Conservation (phyloP, 2,888 invertebrate species). For the Eilema caniola region DNA sequence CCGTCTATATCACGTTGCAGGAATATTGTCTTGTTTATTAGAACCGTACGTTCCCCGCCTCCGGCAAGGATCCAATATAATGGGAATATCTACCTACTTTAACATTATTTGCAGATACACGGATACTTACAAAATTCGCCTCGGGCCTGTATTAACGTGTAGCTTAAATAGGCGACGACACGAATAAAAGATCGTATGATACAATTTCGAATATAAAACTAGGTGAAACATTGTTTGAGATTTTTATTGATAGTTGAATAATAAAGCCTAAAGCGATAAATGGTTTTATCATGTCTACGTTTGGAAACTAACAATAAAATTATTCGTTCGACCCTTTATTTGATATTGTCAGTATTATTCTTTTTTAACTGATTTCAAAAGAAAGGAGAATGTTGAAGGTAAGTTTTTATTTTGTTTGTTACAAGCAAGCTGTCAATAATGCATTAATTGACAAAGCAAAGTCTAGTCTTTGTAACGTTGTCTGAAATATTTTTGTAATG, state of each 20-base stretch:
- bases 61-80: constrained; percentile 84
- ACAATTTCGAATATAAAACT: constrained; percentile 50
- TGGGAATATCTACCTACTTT: constrained; percentile 81
- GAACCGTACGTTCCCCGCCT: constrained; percentile 79
- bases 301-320: constrained; percentile 47
- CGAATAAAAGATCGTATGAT: constrained; percentile 57
- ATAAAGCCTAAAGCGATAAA: constrained; percentile 47
- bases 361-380: constrained; percentile 25
- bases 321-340: constrained; percentile 44
- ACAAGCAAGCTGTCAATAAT: no score
- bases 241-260: constrained; percentile 51
- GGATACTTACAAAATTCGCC: constrained; percentile 78
- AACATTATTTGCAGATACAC: constrained; percentile 84
- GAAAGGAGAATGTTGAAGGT: constrained; percentile 21
- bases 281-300: constrained; percentile 45
- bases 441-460: no score
- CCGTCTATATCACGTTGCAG: constrained; percentile 62
- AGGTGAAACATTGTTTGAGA: constrained; percentile 52
- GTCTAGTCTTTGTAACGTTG: no score
- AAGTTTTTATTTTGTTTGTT: no score
- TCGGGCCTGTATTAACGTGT: constrained; percentile 77
- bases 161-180: constrained; percentile 74
- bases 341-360: constrained; percentile 43
- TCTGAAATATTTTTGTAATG: constrained; percentile 19
- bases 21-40: constrained; percentile 84